Evolutionary conservation across 1,140 invertebrate genomes (phyloP).

Genomic region (Drosophila arawakana): DNA sequence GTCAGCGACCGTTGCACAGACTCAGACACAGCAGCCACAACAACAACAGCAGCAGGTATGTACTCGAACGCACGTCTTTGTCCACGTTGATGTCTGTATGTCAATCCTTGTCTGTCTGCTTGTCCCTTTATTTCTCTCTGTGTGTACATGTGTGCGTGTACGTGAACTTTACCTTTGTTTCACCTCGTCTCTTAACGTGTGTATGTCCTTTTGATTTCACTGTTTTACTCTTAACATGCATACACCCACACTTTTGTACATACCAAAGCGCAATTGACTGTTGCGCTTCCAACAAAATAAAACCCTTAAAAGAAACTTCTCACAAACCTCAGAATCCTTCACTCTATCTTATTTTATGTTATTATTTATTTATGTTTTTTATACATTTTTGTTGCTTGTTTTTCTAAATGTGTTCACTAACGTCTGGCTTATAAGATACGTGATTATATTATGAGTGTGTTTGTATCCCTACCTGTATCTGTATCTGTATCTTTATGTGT

Average conservation of each 20-base stretch:
- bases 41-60: slow-evolving; percentile 75
- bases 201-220: slow-evolving; percentile 60
- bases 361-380: slow-evolving; percentile 34
- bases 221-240: slow-evolving; percentile 50
- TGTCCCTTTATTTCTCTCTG: no score
- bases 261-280: slow-evolving; percentile 29
- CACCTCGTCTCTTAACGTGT: slow-evolving; percentile 37
- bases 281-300: slow-evolving; percentile 42
- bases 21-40: slow-evolving; percentile 23
- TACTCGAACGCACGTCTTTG: slow-evolving; percentile 65
- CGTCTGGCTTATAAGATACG: slow-evolving; percentile 29
- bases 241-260: slow-evolving; percentile 20
- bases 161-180: slow-evolving; percentile 25
- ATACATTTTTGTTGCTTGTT: slow-evolving; percentile 38
- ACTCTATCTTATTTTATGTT: slow-evolving; percentile 37
- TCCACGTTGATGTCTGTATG: slow-evolving; percentile 28
- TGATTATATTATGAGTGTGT: slow-evolving; percentile 7
- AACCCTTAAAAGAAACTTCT: slow-evolving; percentile 8
- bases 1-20: slow-evolving; percentile 35
- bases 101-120: slow-evolving; percentile 19
- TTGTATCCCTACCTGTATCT: slow-evolving; percentile 18
- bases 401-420: slow-evolving; percentile 48
- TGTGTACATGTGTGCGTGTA: slow-evolving; percentile 16
- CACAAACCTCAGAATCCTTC: slow-evolving; percentile 29
- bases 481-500: slow-evolving; percentile 23